Conservation (phyloP, 92 coral and sea anemone species). For the Zoanthus sansibaricus region DNA sequence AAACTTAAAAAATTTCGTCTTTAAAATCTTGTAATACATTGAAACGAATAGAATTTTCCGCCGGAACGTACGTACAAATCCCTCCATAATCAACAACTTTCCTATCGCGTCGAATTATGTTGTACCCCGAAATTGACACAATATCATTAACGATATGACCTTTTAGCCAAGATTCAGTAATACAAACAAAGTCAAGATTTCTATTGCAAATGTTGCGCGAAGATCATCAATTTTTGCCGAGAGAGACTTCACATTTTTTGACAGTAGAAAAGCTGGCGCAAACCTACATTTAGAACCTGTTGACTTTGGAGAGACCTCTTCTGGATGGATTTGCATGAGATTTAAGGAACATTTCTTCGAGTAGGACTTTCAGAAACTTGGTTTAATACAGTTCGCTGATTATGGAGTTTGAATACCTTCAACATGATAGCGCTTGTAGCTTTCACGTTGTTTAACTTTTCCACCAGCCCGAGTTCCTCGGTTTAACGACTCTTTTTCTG, state of each 20-base stretch:
- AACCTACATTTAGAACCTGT: neutral
- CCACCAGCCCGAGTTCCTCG: slow-evolving; percentile 38
- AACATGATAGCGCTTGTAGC: slow-evolving; percentile 33
- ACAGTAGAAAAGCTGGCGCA: neutral
- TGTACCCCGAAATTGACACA: neutral
- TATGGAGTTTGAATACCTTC: slow-evolving; percentile 31
- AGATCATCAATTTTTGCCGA: slow-evolving; percentile 13
- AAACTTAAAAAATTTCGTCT: neutral
- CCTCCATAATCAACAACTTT: slow-evolving; percentile 18
- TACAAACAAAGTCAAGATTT: slow-evolving; percentile 16
- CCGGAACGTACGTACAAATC: slow-evolving; percentile 2
- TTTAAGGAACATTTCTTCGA: slow-evolving; percentile 27
- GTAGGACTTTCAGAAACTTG: neutral
- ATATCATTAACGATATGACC: slow-evolving; percentile 1
- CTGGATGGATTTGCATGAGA: slow-evolving; percentile 22
- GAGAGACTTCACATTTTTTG: neutral
- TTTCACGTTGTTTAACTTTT: slow-evolving; percentile 42
- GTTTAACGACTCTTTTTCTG: slow-evolving; percentile 30
- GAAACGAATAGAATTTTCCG: neutral
- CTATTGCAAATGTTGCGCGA: neutral
- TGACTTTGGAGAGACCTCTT: neutral
- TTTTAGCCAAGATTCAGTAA: slow-evolving; percentile 14
- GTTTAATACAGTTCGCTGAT: neutral
- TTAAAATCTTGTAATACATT: neutral
- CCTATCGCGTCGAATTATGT: neutral